phyloP scores from a whole-genome alignment of 2,113 vertebrate species.

The Mellivora capensis region DNA sequence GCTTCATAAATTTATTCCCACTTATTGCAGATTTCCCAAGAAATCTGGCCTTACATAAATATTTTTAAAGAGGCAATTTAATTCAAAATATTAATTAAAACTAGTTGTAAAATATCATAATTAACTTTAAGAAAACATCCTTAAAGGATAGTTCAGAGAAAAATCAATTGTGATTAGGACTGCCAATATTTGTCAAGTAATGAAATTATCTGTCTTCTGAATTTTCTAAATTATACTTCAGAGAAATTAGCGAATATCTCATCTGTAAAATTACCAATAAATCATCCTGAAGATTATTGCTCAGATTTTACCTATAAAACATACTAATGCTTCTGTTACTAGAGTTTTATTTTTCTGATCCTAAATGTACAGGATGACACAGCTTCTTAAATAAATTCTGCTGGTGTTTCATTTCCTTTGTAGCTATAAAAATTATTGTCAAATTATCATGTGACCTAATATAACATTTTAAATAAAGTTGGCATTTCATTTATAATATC shows the following conservation, averaged over 20 bases:
- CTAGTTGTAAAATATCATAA: constrained; percentile 57
- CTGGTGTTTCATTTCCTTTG: constrained; percentile 42
- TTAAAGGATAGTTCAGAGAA: constrained; percentile 38
- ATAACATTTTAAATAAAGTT: constrained; percentile 51
- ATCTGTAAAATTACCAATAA: constrained; percentile 13
- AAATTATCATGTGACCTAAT: constrained; percentile 24
- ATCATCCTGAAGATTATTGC: constrained; percentile 1
- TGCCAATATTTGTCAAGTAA: neutral
- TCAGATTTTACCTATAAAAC: constrained; percentile 44
- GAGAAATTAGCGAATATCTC: constrained; percentile 14
- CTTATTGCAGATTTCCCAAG: constrained; percentile 53
- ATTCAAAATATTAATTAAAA: constrained; percentile 41
- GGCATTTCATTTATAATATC: constrained; percentile 30
- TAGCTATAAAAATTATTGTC: constrained; percentile 3
- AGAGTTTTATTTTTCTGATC: constrained; percentile 43
- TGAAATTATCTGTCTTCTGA: neutral
- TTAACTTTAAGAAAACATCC: constrained; percentile 22
- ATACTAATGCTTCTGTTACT: neutral
- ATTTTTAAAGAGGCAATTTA: constrained; percentile 24
- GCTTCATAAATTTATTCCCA: constrained; percentile 32
- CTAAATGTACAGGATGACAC: constrained; percentile 4
- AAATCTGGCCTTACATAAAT: constrained; percentile 4
- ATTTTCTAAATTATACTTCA: constrained; percentile 43
- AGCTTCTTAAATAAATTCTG: constrained; percentile 30
- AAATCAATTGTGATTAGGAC: neutral